phyloP scores from a whole-genome alignment of 2,888 invertebrate species.

The Torymus auratus region DNA sequence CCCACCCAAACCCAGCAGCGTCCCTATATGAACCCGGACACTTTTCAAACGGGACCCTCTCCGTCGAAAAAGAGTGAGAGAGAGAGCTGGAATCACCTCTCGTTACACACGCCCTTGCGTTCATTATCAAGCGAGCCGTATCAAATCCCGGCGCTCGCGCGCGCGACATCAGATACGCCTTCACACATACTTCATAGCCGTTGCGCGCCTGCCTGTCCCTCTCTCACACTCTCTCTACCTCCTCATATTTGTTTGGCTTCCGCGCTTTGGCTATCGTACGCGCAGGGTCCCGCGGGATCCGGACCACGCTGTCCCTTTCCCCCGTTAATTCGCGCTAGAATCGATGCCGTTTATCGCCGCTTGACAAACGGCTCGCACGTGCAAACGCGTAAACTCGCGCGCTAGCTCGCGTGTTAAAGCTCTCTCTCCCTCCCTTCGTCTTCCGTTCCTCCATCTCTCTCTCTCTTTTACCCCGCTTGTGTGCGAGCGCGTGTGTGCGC shows the following conservation, averaged over 20 bases:
- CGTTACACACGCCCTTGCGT: too few species aligned
- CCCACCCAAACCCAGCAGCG: too few species aligned
- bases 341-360: conserved; percentile 54
- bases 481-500: too few species aligned
- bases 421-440: neutral
- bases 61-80: too few species aligned
- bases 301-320: neutral
- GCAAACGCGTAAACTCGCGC: conserved; percentile 30
- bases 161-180: conserved; percentile 35
- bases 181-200: neutral
- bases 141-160: conserved; percentile 11
- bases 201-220: too few species aligned
- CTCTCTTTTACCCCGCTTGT: neutral
- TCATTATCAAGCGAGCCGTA: neutral
- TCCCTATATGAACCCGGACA: too few species aligned
- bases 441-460: neutral
- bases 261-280: too few species aligned
- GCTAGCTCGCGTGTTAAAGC: neutral
- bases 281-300: conserved; percentile 12
- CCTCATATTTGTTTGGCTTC: too few species aligned
- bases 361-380: conserved; percentile 49
- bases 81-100: too few species aligned
- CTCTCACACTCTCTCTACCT: too few species aligned
- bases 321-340: conserved; percentile 42
- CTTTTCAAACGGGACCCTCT: too few species aligned